Percentiles rank a stretch among this genome's conserved stretches.
phyloP scores from a whole-genome alignment of 2,888 invertebrate species.

The Meghimatium bilineatum region DNA sequence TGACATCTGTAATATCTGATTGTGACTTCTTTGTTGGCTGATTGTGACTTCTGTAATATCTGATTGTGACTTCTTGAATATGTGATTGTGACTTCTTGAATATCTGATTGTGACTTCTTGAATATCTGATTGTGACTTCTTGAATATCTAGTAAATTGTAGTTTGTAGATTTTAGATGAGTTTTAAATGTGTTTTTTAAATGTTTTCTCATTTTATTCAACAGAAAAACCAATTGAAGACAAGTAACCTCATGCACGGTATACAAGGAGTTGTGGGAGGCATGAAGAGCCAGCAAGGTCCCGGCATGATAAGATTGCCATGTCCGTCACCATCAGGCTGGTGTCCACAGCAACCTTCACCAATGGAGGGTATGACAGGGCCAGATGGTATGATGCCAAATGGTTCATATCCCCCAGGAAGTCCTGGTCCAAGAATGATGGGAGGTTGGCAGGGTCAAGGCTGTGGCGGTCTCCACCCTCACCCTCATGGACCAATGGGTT shows the following conservation, averaged over 20 bases:
- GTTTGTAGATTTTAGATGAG: too few species aligned
- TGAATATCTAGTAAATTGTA: too few species aligned
- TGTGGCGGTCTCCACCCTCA: conserved; percentile 20
- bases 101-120: too few species aligned
- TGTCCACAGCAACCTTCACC: conserved; percentile 41
- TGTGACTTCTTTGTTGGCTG: too few species aligned
- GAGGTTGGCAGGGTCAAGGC: conserved; percentile 45
- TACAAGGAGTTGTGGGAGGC: conserved; percentile 36
- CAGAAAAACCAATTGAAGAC: conserved; percentile 48
- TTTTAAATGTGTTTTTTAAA: too few species aligned
- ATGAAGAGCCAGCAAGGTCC: conserved; percentile 62
- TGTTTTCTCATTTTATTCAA: conserved; percentile 49
- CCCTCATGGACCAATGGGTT: conserved; percentile 41
- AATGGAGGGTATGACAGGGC: conserved; percentile 55
- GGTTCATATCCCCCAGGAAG: conserved; percentile 53
- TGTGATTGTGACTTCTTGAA: too few species aligned
- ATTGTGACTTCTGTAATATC: too few species aligned
- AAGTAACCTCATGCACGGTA: conserved; percentile 15
- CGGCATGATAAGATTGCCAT: conserved; percentile 46
- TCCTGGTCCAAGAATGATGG: conserved; percentile 56
- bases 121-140: too few species aligned
- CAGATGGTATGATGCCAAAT: conserved; percentile 48
- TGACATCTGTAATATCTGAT: too few species aligned
- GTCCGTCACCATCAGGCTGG: conserved; percentile 46
- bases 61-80: too few species aligned